Evolutionary conservation across 35 echinoderm and acorn worm species (phyloP), one percentile per base, ranked within the genome.

Genomic region (Apostichopus japonicus): DNA sequence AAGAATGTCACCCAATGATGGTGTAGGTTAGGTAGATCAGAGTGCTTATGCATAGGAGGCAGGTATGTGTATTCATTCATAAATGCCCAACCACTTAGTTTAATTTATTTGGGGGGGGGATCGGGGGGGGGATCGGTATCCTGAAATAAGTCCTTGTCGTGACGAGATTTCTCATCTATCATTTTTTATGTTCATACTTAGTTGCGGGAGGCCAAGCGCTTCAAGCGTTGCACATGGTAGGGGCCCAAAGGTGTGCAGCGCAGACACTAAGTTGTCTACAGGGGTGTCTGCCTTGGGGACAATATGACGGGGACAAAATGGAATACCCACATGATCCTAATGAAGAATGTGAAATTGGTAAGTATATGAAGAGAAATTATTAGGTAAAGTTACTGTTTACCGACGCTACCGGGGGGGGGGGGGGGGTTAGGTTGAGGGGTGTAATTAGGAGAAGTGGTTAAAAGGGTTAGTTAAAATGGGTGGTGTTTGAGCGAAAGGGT

Each of bases 141-240:
- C 77, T 17, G 17, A 78, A 44, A 44, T 44, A 44, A 44, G 33
- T 44, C 33, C 2, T 44, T 44, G 33, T 44, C 33, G 33, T 44
- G 33, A 4, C 33, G 33, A 44, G 33, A 44, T 44, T 3, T 44
- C 33, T 44, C 0, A 44, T 44, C 33, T 44, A 44, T 44, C 19
- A 6, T 0, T 82, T 52, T 52, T 82, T 15, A 54, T 82, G 8
- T 56, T 5, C 24, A 54, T 57, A 17, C 16, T 61, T 56, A 63
- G 65, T 10, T 2, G 19, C 23, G 75, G 87, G 8, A 71, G 87
- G 63, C 6, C 65, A 90, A 52, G 65, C 71, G 5, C 21, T 91
- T 5, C 90, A 87, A 62, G 82, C 92, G 11, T 21, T 93, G 11
- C 79, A 93, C 55, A 52, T 87, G 56, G 92, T 93, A 0, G 92